A percentile compares a stretch with the other conserved stretches of the same genome.
phyloP scores from a whole-genome alignment of 2,113 vertebrate species.

The Platichthys flesus region DNA sequence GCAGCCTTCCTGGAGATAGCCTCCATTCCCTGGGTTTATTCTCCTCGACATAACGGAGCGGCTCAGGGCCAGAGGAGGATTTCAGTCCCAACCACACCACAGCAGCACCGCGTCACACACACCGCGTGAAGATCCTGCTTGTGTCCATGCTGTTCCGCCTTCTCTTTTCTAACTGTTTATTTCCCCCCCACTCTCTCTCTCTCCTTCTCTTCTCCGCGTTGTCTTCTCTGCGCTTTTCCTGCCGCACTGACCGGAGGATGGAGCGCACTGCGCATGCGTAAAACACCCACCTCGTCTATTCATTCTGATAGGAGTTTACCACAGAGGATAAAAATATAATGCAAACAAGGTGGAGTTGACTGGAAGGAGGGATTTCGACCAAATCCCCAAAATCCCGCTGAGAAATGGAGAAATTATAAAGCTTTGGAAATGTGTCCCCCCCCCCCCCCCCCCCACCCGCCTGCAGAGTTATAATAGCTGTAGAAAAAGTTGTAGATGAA shows the following conservation, averaged over 20 bases:
- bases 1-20: constrained; percentile 55
- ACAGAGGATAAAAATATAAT: neutral
- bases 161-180: constrained; percentile 47
- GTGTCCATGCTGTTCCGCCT: constrained; percentile 57
- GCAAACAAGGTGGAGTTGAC: constrained; percentile 35
- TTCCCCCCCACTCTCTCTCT: constrained; percentile 30
- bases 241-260: constrained; percentile 83
- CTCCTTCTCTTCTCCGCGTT: constrained; percentile 36
- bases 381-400: constrained; percentile 6
- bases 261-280: constrained; percentile 83
- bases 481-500: too few relatives aligned
- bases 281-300: constrained; percentile 73
- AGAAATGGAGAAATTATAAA: neutral
- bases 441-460: too few relatives aligned
- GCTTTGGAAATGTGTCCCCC: too few relatives aligned
- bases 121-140: neutral
- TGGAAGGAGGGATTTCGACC: neutral
- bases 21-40: constrained; percentile 71
- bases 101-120: neutral
- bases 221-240: constrained; percentile 86
- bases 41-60: constrained; percentile 55
- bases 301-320: constrained; percentile 43
- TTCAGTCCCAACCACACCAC: neutral
- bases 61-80: constrained; percentile 33
- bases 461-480: too few relatives aligned